phyloP scores from a whole-genome alignment of 2,888 invertebrate species.

The Drosophila suboccidentalis region DNA sequence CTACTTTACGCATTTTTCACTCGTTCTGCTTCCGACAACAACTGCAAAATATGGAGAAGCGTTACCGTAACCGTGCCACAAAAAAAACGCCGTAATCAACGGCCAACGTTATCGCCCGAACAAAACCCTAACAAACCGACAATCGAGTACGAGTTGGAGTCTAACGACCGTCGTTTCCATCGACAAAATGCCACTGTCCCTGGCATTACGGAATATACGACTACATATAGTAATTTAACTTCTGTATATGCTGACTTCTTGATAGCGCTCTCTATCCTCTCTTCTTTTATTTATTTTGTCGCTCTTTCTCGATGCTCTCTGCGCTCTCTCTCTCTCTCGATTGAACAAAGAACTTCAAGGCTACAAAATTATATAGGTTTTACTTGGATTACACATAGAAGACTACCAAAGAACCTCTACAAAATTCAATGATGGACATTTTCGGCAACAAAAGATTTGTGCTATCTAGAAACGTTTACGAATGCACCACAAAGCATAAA shows the following conservation, averaged over 20 bases:
- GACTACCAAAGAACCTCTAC: not conserved
- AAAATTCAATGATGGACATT: no score
- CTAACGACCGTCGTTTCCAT: constrained; percentile 44
- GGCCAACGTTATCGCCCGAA: constrained; percentile 28
- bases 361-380: constrained; percentile 2
- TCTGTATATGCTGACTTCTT: constrained; percentile 31
- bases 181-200: constrained; percentile 45
- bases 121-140: constrained; percentile 5
- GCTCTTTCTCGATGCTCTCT: not conserved
- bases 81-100: constrained; percentile 18
- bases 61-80: constrained; percentile 7
- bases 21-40: constrained; percentile 17
- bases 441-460: not conserved
- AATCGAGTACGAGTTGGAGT: not conserved
- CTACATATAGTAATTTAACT: constrained; percentile 27
- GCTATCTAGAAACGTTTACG: not conserved
- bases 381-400: not conserved
- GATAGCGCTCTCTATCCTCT: constrained; percentile 35
- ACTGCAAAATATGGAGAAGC: constrained; percentile 2
- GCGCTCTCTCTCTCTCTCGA: not conserved
- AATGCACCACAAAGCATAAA: not conserved
- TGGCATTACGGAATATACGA: constrained; percentile 21
- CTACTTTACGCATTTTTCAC: constrained; percentile 43
- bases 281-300: not conserved
- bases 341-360: constrained; percentile 27